Percentiles rank a stretch among this genome's conserved stretches.
These are phyloP conservation scores for Drosophila acutilabella DNA, from an alignment of 2,888 invertebrate genomes.

Conservation along the genomic window DNA sequence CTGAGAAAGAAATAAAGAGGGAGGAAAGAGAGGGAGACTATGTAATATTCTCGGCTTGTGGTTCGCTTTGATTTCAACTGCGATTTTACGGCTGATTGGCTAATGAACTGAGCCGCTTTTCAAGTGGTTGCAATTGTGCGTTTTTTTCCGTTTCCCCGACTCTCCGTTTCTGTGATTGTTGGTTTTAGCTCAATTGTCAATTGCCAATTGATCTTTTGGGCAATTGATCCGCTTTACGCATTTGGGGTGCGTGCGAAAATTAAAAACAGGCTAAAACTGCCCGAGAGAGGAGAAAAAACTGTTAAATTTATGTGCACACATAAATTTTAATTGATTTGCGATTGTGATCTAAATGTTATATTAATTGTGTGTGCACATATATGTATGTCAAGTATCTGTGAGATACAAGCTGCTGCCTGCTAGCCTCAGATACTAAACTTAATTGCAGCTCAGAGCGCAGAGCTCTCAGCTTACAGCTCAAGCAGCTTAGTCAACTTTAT, in stretches of 20 bases:
- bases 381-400: conserved; percentile 12
- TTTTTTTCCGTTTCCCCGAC: conserved; percentile 24
- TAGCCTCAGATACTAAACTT: conserved; percentile 39
- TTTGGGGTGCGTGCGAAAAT: conserved; percentile 53
- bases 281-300: conserved; percentile 1
- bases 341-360: conserved; percentile 69
- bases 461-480: conserved; percentile 30
- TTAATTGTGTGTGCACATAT: conserved; percentile 59
- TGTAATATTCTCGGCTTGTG: conserved; percentile 40
- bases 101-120: conserved; percentile 61
- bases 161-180: conserved; percentile 24
- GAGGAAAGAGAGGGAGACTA: not conserved
- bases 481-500: not conserved
- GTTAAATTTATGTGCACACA: conserved; percentile 44
- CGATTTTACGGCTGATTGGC: conserved; percentile 72
- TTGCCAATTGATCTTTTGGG: conserved; percentile 78
- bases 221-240: conserved; percentile 75
- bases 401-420: conserved; percentile 41
- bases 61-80: conserved; percentile 53
- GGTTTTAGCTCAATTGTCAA: conserved; percentile 52
- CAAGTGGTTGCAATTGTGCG: conserved; percentile 61
- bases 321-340: conserved; percentile 61
- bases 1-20: not conserved
- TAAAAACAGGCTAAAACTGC: not conserved
- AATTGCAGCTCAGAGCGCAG: conserved; percentile 55